Base-by-base conservation (phyloP, 2,797 vertebrate genomes). In the Aulostomus chinensis region DNA sequence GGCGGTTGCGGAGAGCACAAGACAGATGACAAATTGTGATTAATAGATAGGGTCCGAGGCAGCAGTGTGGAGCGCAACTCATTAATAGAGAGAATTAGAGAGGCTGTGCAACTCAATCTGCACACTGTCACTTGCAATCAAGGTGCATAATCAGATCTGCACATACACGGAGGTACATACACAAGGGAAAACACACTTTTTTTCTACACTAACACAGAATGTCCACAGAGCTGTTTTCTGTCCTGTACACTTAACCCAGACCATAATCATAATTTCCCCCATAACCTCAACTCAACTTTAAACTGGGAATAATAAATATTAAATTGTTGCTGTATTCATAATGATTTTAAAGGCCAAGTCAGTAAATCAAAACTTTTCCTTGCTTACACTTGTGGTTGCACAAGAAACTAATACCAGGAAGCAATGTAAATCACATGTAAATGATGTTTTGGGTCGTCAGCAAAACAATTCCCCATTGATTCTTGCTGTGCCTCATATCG, bases 61-160 rank as follows among this genome's bases (percentile, higher is more conserved):
- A 82, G 82, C 85, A 87, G 80, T 85, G 80, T 86, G 83, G 79
- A 85, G 84, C 83, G 75, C 74, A 83, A 82, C 86, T 88, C 85
- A 88, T 89, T 89, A 89, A 89, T 89, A 84, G 84, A 88, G 78
- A 86, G 86, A 88, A 88, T 89, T 89, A 89, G 83, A 84, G 68
- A 68, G 80, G 86, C 78, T 86, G 84, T 84, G 84, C 82, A 82
- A 87, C 86, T 89, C 88, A 88, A 89, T 89, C 88, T 89, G 85
- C 77, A 78, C 83, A 79, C 80, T 88, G 88, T 88, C 86, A 88
- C 81, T 86, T 36, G 81, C 80, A 88, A 88, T 88, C 85, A 88
- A 46, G 65, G 60, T 63, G 76, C 70, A 85, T 85, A 83, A 88
- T 88, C 85, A 87, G 83, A 86, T 78, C 64, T 73, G 63, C 74